Conservation (phyloP, 2,888 invertebrate species). For the Chaetoderma sp. region DNA sequence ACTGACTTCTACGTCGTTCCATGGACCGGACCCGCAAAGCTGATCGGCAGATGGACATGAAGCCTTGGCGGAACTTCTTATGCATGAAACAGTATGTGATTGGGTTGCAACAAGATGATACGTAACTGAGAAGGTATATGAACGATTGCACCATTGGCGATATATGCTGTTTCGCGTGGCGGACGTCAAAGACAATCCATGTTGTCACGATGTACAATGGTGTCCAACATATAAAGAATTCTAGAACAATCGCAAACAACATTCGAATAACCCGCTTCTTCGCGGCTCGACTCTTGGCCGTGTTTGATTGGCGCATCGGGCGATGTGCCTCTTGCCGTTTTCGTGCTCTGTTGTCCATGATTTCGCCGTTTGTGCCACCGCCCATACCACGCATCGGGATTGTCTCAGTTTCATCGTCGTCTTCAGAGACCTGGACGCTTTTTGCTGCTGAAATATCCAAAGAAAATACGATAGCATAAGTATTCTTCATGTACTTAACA, state of each 20-base stretch:
- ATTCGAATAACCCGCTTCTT: slow-evolving; percentile 73
- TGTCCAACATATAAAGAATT: slow-evolving; percentile 93
- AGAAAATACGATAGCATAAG: too few species aligned
- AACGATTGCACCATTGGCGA: slow-evolving; percentile 72
- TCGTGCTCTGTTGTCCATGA: too few species aligned
- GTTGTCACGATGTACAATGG: slow-evolving; percentile 86
- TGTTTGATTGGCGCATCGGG: slow-evolving; percentile 79
- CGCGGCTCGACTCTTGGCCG: slow-evolving; percentile 80
- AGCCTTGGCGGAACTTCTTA: slow-evolving; percentile 83
- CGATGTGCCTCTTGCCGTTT: slow-evolving; percentile 79
- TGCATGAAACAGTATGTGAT: slow-evolving; percentile 94
- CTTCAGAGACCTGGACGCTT: too few species aligned
- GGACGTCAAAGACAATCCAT: slow-evolving; percentile 79
- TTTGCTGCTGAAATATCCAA: too few species aligned
- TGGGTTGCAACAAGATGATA: slow-evolving; percentile 86
- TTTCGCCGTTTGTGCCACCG: too few species aligned
- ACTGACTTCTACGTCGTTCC: too few species aligned
- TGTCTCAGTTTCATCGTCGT: too few species aligned
- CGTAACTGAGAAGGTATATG: slow-evolving; percentile 82
- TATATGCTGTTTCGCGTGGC: slow-evolving; percentile 70
- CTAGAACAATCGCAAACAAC: slow-evolving; percentile 87
- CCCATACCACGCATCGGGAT: too few species aligned
- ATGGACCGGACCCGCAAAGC: too few species aligned
- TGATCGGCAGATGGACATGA: slow-evolving; percentile 81
- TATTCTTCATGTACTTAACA: too few species aligned